These are phyloP conservation scores for Neodon shergylaensis DNA, from an alignment of 2,113 vertebrate genomes.

Conservation along the genomic window DNA sequence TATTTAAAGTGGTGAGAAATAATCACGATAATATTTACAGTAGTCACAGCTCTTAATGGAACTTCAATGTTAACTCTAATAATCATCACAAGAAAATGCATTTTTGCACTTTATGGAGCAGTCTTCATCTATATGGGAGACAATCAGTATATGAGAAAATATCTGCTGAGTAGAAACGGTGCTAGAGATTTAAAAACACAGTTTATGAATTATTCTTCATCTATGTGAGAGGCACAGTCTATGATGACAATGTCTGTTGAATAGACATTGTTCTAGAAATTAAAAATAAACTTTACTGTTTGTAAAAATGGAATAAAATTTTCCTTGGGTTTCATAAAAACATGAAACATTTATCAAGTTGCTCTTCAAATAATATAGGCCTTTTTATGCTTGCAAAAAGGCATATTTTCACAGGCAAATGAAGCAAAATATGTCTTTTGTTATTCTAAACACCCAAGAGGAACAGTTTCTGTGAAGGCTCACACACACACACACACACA, in stretches of 20 bases:
- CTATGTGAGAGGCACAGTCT: constrained; percentile 50
- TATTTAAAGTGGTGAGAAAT: constrained; percentile 32
- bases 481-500: constrained; percentile 4
- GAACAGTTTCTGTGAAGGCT: constrained; percentile 59
- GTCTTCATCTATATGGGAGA: constrained; percentile 39
- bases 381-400: constrained; percentile 66
- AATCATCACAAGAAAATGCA: constrained; percentile 45
- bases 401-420: constrained; percentile 75
- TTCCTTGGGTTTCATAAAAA: constrained; percentile 73
- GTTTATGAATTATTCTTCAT: constrained; percentile 58
- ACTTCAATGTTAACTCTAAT: constrained; percentile 25
- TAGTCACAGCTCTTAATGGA: constrained; percentile 40
- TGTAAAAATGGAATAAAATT: constrained; percentile 74
- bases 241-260: constrained; percentile 53
- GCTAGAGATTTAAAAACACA: constrained; percentile 34
- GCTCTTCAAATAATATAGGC: constrained; percentile 71
- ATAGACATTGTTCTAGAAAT: constrained; percentile 52
- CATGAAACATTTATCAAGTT: constrained; percentile 76
- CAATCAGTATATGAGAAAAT: constrained; percentile 49
- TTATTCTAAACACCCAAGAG: constrained; percentile 72
- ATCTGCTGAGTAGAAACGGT: constrained; percentile 57
- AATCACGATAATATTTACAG: constrained; percentile 57
- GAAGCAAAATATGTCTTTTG: constrained; percentile 75
- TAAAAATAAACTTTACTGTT: constrained; percentile 59
- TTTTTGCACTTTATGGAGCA: constrained; percentile 53